Base-by-base conservation (phyloP, 2,888 invertebrate species). In the Rapana venosa region DNA sequence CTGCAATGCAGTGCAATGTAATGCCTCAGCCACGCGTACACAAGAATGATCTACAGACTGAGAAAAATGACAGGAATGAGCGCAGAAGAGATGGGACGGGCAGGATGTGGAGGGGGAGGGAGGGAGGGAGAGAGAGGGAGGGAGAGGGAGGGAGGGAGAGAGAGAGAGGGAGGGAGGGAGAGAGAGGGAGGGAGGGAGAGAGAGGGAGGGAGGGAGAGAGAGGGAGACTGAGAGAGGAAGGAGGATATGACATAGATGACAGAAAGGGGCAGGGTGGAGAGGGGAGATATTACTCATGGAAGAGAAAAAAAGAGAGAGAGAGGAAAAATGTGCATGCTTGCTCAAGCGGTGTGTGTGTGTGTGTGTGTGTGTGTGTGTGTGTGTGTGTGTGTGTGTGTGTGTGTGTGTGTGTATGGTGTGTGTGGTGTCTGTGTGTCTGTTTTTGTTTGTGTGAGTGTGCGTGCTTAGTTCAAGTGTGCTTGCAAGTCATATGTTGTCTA, bases 151-250 rank as follows among this genome's bases (percentile, higher is more conserved):
- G 11, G 66, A 66, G n/a, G n/a, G 47, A 22, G 81, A 47, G 47
- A 61, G 61, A 26, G 61, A 86, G 86, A 58, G 61, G 58, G 61
- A 58, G 86, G 58, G 32, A 58, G 86, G 58, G 56, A 56, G 61
- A 86, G 56, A 61, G 61, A 87, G 61, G 70, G 36, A 32, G 36
- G 11, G 17, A 70, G 17, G 26, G 58, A 47, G 36, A n/a, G 66
- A 70, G 15, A 83, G 81, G 13, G 81, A 8, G 36, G 30, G 6
- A 20, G n/a, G 22, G 47, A 26, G 83, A 47, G 83, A 83, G 47
- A 83, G 36, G 36, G 22, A 74, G 11, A 74, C 26, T 74, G 26
- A 83, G 47, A 22, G n/a, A 47, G 13, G 15, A 26, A 1, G 36
- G 17, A 13, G 30, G 13, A 30, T 77, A 30, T 1, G 77, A 26